Base-by-base conservation (phyloP, 2,113 vertebrate species). In the Myiagra hebetior region DNA sequence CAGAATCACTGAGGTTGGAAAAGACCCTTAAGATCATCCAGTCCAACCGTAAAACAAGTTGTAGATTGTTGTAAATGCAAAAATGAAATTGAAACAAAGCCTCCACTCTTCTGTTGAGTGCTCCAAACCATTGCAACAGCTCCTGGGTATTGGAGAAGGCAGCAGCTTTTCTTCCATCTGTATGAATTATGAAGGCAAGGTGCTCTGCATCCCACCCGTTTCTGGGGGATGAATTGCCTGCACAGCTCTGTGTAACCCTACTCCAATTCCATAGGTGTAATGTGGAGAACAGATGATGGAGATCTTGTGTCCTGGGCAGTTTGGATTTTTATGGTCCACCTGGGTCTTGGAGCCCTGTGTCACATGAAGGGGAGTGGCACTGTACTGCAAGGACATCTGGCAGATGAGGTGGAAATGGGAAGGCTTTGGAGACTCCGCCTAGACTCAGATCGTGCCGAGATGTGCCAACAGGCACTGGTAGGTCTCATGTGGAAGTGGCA, bases 1-100 rank as follows among this genome's bases (percentile, higher is more conserved):
- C 41, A 46, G 33, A 70, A 37, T 18, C 7, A 14, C 42, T 91
- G 60, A 53, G 26, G 13, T 12, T 67, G 56, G 56, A 62, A 78
- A 90, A 78, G 74, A 85, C n/a, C 26, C 35, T 69, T 69, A 56
- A 26, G 50, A 37, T 63, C 30, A 52, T 22, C 0, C 0, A 85
- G 27, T 44, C 33, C 30, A 52, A 28, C 18, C 0, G 0, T 39
- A 33, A 62, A 65, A 77, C 9, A 55, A 65, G 14, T 13, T 37
- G 20, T 28, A 52, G 23, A 15, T 21, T 82, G 27, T 9, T 18
- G 5, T 14, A 89, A 82, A 69, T 20, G 13, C 33, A 60, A 83
- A 87, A 72, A 35, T 20, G 0, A 74, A 89, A 74, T 27, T 15
- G 22, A 95, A 87, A 18, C 20, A 49, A 30, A 74, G 47, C 10